Evolutionary conservation across 2,797 vertebrate genomes (phyloP).

Genomic region (Coluber constrictor): DNA sequence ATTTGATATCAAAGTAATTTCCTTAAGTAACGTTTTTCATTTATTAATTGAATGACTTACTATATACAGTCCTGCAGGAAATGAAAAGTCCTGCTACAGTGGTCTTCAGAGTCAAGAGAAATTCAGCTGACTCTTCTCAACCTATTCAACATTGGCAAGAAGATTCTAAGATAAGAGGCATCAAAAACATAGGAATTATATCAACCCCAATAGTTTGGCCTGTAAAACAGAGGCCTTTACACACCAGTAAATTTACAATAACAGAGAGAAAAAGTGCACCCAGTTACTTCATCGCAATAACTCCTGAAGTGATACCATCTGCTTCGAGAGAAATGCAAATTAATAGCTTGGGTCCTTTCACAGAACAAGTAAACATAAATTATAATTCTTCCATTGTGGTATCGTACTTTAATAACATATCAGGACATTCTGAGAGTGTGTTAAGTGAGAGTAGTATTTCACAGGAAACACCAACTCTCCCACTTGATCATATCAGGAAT

Average conservation of each 20-base stretch:
- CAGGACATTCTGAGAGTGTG: slow-evolving; percentile 45
- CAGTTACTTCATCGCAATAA: slow-evolving; percentile 44
- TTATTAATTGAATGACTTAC: slow-evolving; percentile 57
- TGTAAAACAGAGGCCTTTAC: slow-evolving; percentile 74
- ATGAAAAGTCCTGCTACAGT: slow-evolving; percentile 65
- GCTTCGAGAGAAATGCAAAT: slow-evolving; percentile 47
- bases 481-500: slow-evolving; percentile 41
- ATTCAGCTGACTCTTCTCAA: slow-evolving; percentile 51
- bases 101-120: slow-evolving; percentile 66
- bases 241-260: slow-evolving; percentile 46
- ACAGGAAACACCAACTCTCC: slow-evolving; percentile 46
- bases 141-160: slow-evolving; percentile 43
- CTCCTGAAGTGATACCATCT: slow-evolving; percentile 45
- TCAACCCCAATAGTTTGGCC: slow-evolving; percentile 82
- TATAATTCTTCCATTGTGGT: slow-evolving; percentile 42
- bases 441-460: slow-evolving; percentile 51
- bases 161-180: slow-evolving; percentile 66
- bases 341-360: slow-evolving; percentile 51
- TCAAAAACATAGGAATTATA: slow-evolving; percentile 78
- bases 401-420: slow-evolving; percentile 48
- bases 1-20: slow-evolving; percentile 23
- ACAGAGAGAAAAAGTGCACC: slow-evolving; percentile 46
- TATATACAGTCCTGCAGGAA: slow-evolving; percentile 68
- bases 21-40: slow-evolving; percentile 51
- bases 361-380: slow-evolving; percentile 46